Conservation (phyloP, 92 coral and sea anemone genomes). For the Galaxea fascicularis region DNA sequence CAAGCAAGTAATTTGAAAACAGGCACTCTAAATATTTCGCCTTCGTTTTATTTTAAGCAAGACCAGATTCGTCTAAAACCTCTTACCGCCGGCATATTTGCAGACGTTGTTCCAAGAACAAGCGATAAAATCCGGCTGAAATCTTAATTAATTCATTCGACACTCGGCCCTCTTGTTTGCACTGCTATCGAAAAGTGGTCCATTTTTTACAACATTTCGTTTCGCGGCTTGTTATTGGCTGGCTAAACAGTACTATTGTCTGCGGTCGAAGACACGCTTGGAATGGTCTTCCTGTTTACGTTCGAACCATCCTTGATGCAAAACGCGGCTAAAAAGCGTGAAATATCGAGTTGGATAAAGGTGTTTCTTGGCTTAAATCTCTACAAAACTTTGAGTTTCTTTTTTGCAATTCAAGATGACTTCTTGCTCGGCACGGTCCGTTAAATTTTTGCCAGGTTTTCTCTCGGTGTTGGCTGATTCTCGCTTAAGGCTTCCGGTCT, state of each 20-base stretch:
- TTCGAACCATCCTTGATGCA: background rate
- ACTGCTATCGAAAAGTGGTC: background rate
- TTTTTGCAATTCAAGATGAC: background rate
- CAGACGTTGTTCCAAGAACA: too few species aligned
- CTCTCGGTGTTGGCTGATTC: background rate
- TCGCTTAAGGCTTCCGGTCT: constrained; percentile 39
- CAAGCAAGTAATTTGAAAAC: too few species aligned
- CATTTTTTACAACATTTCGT: background rate
- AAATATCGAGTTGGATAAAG: constrained; percentile 19
- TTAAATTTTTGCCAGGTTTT: background rate
- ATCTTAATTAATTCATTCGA: constrained; percentile 3
- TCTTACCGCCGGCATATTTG: too few species aligned
- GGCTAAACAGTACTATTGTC: constrained; percentile 1
- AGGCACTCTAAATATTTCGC: too few species aligned
- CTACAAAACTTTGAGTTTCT: background rate
- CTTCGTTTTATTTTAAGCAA: too few species aligned
- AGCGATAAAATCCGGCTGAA: background rate
- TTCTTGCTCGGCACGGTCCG: background rate
- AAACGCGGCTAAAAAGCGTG: constrained; percentile 6
- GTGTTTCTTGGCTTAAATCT: background rate
- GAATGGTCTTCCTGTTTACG: constrained; percentile 79
- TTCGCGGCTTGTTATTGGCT: constrained; percentile 26
- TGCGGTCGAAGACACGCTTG: constrained; percentile 22
- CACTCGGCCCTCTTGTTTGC: background rate
- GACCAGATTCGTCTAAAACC: too few species aligned